Evolutionary conservation across 2,888 invertebrate species (phyloP), one percentile per base, ranked within the genome.

Genomic region (Stenotaenia linearis): DNA sequence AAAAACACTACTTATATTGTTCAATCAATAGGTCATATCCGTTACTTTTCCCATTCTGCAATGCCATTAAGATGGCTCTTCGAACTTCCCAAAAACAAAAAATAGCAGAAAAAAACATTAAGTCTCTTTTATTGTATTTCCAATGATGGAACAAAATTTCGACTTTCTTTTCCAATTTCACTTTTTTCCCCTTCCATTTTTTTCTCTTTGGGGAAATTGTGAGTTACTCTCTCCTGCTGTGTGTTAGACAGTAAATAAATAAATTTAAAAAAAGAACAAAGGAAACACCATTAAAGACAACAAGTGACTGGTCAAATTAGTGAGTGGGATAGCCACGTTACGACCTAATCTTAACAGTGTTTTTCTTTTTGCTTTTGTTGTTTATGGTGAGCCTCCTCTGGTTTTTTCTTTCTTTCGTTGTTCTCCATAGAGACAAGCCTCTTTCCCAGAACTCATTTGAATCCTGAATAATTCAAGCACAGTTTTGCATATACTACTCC

Each of bases 41-140:
- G 23, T 61, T 61, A 61, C 61, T 61, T 61, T 61, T 23, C 15
- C 61, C 25, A 12, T 25, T 28, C 7, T 61, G 25, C 61, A 25
- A 23, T 25, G 15, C 61, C 61, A 61, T 61, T 23, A 61, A 61
- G 25, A 61, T 23, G 61, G 61, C 23, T 21, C 21, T 56, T 56
- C 56, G 56, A 56, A 56, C 61, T 25, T 2, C 9, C 5, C 12
- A 45, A 45, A 18, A 12, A 45, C 1, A 45, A 45, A 45, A n/a
- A 45, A 40, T n/a, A 45, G 18, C 32, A 32, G 15, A 45, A 45
- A 45, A 45, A 61, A 6, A 61, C 61, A 61, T 61, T 61, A 61
- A 61, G 61, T 61, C 61, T 28, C 61, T 61, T 61, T 61, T 61
- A 61, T 61, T 61, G 61, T 61, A 61, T 61, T 61, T 61, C 61